Conservation (phyloP, 2,113 vertebrate genomes). For the Pollimyrus isidori region DNA sequence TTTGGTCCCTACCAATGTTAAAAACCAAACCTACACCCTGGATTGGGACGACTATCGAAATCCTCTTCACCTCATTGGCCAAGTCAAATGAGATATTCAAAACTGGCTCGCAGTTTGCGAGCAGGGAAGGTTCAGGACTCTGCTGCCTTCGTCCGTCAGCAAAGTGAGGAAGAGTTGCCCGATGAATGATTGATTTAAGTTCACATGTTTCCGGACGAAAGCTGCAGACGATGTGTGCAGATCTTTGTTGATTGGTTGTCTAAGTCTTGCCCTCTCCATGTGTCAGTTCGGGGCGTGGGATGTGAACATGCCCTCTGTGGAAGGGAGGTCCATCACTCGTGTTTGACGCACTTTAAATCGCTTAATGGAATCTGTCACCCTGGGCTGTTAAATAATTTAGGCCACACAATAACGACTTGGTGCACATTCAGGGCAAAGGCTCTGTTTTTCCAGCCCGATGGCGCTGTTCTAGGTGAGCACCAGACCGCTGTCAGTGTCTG, state of each 20-base stretch:
- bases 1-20: not conserved
- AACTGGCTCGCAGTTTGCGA: constrained; percentile 23
- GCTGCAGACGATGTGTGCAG: not conserved
- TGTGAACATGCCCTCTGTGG: not conserved
- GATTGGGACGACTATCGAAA: not conserved
- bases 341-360: not conserved
- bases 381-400: constrained; percentile 25
- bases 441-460: not conserved
- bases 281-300: not conserved
- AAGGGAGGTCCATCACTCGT: not conserved
- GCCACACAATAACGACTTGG: not conserved
- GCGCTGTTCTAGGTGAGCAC: not conserved
- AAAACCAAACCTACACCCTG: not conserved
- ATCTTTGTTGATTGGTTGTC: not conserved
- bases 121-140: constrained; percentile 14
- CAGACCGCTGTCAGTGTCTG: not conserved
- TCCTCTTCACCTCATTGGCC: not conserved
- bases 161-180: constrained; percentile 48
- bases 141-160: constrained; percentile 49
- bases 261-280: not conserved
- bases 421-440: not conserved
- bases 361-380: not conserved
- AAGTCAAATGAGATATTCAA: constrained; percentile 28
- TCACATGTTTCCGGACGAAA: not conserved
- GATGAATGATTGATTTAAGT: constrained; percentile 51